phyloP scores from a whole-genome alignment of 2,113 vertebrate genomes.

The Ameiurus melas region DNA sequence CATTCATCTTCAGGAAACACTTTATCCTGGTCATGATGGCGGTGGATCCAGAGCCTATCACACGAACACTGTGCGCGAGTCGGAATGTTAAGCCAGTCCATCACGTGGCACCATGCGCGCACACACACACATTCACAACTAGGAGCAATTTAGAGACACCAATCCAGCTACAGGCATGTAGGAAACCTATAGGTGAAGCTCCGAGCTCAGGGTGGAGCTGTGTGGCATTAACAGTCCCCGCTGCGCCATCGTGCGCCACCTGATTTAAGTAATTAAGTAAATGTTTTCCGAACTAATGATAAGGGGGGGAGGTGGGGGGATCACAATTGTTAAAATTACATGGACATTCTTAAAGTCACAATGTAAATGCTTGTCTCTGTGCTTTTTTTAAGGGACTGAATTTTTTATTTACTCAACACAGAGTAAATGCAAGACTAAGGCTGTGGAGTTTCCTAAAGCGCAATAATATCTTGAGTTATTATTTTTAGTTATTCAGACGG shows the following conservation, averaged over 20 bases:
- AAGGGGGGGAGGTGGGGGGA: too few relatives aligned
- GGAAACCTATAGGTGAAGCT: neutral
- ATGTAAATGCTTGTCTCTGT: neutral
- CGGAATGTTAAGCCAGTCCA: neutral
- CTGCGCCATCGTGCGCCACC: neutral
- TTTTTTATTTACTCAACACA: too few relatives aligned
- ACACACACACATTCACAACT: neutral
- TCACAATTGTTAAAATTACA: neutral
- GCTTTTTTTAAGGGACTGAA: neutral
- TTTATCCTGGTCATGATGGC: neutral
- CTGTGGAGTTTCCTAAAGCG: neutral
- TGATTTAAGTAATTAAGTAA: too few relatives aligned
- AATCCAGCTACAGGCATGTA: neutral
- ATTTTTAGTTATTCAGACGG: neutral
- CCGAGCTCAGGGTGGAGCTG: neutral
- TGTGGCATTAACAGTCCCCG: neutral
- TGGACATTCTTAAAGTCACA: neutral
- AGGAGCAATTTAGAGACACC: neutral
- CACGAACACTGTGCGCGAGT: neutral
- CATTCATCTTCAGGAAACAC: neutral
- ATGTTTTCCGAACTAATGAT: neutral
- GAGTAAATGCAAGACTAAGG: neutral
- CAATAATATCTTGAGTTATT: neutral
- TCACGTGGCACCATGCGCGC: neutral
- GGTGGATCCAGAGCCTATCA: neutral